Conservation (phyloP, 2,113 vertebrate genomes). For the Opisthocomus hoazin region DNA sequence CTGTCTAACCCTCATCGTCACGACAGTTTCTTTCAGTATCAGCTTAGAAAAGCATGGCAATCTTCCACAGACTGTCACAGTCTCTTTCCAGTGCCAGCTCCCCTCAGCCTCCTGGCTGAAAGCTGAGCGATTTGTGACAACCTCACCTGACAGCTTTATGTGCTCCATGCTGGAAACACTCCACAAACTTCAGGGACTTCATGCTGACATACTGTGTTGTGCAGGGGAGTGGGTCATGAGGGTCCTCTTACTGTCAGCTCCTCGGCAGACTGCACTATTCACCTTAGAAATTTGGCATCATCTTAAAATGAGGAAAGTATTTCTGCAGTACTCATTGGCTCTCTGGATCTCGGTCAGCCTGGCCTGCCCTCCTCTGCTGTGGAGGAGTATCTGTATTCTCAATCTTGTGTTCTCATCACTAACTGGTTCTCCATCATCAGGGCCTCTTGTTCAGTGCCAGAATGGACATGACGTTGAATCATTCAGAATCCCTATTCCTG, state of each 20-base stretch:
- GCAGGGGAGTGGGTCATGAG: neutral
- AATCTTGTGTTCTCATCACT: neutral
- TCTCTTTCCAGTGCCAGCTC: neutral
- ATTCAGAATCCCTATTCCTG: neutral
- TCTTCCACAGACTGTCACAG: neutral
- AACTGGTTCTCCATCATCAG: neutral
- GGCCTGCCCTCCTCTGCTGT: neutral
- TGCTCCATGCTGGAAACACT: neutral
- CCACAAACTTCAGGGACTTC: neutral
- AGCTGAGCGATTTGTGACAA: neutral
- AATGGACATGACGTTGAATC: neutral
- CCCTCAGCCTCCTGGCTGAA: neutral
- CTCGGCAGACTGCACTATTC: rapidly evolving
- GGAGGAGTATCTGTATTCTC: neutral
- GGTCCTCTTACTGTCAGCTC: neutral
- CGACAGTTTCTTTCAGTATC: neutral
- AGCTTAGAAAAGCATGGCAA: neutral
- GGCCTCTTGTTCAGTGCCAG: neutral
- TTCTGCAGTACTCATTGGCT: neutral
- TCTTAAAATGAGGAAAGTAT: neutral
- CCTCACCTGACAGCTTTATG: neutral
- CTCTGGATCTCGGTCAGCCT: neutral
- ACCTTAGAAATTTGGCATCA: neutral
- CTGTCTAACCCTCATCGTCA: neutral
- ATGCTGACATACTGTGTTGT: neutral